These are phyloP conservation scores for Hexactinellida sp. DNA, from an alignment of 37 sponge, comb jelly and placozoan genomes.

Conservation along the genomic window DNA sequence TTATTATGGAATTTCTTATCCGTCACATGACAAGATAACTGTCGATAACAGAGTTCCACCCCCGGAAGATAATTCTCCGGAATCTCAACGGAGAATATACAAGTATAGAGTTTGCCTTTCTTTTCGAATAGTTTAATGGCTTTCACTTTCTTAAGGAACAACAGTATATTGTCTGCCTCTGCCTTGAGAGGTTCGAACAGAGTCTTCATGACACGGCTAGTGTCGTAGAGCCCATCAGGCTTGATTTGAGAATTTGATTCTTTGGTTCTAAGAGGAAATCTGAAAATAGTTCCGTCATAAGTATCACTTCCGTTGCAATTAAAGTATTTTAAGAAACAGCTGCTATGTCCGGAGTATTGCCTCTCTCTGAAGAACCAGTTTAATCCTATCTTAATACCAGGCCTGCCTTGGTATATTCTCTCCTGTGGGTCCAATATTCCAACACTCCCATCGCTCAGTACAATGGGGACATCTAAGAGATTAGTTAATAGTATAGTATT, in stretches of 20 bases:
- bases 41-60: not conserved
- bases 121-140: slow-evolving; percentile 25
- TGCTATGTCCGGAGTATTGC: not conserved
- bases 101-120: not conserved
- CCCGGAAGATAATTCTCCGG: not conserved
- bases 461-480: slow-evolving; percentile 43
- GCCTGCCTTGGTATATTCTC: slow-evolving; percentile 2
- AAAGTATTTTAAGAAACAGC: not conserved
- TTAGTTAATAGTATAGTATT: too few relatives aligned
- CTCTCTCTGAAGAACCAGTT: not conserved
- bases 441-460: slow-evolving; percentile 43
- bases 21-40: not conserved
- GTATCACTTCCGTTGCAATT: not conserved
- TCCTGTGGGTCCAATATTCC: slow-evolving; percentile 56
- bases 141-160: slow-evolving; percentile 40
- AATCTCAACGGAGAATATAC: not conserved
- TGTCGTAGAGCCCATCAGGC: not conserved
- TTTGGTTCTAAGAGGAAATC: slow-evolving; percentile 2
- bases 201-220: not conserved
- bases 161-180: slow-evolving; percentile 24
- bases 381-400: not conserved
- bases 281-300: not conserved
- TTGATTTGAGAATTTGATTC: not conserved
- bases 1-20: not conserved
- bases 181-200: slow-evolving; percentile 14